phyloP scores from a whole-genome alignment of 1,140 invertebrate genomes.

The Luehdorfia chinensis region DNA sequence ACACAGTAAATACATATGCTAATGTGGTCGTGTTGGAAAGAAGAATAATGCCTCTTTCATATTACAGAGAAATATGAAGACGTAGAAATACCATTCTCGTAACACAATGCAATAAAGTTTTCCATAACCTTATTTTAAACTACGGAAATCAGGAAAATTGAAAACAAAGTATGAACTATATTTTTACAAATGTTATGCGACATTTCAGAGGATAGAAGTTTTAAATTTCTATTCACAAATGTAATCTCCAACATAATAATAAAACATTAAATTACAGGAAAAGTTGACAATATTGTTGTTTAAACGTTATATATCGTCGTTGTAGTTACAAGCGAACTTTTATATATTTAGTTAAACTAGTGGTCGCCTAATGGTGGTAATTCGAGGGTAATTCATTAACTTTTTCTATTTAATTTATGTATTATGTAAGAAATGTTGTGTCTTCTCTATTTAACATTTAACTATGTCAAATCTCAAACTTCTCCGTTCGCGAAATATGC shows the following conservation, averaged over 20 bases:
- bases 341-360: too few relatives aligned
- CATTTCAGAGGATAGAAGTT: constrained; percentile 2
- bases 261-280: constrained; percentile 4
- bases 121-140: constrained; percentile 16
- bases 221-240: constrained; percentile 2
- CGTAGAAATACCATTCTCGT: constrained; percentile 1
- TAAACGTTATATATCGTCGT: background rate
- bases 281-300: constrained; percentile 21
- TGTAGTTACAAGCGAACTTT: too few relatives aligned
- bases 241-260: constrained; percentile 7
- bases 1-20: constrained; percentile 15
- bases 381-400: too few relatives aligned
- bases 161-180: constrained; percentile 6
- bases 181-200: constrained; percentile 1
- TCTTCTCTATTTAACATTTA: too few relatives aligned
- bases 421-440: too few relatives aligned
- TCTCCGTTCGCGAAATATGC: too few relatives aligned
- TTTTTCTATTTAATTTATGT: too few relatives aligned
- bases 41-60: constrained; percentile 13
- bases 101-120: constrained; percentile 11
- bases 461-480: too few relatives aligned
- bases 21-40: constrained; percentile 10
- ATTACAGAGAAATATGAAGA: constrained; percentile 8
- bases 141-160: constrained; percentile 10
- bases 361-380: too few relatives aligned